Base-by-base conservation (phyloP, 2,113 vertebrate genomes). In the Alethe diademata region DNA sequence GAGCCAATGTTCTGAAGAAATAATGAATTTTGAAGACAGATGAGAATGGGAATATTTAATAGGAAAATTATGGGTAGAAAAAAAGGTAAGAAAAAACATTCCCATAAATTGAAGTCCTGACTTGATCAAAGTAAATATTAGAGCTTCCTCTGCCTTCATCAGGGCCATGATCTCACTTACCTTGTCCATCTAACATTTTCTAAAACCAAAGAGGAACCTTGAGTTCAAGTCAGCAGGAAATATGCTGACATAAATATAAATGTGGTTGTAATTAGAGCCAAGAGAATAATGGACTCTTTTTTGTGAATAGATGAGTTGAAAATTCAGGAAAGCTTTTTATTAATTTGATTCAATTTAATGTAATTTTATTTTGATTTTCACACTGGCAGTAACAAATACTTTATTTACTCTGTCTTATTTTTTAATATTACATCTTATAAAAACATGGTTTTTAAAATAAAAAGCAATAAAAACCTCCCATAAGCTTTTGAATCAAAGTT, bases 251-350 rank as follows among this genome's bases (percentile, higher is more conserved):
- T 48, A 94, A 87, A 88, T 70, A 62, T 29, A 54, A 94, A 81
- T 80, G 64, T 78, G 36, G 14, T 74, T 96, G 84, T 97, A 96
- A 96, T 91, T 71, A 87, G 3, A 91, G 12, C 9, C 25, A 81
- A 58, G 24, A 85, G 14, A 84, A 70, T 70, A 93, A 89, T 33
- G 23, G 13, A 43, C 3, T 2, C 19, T 23, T 23, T 64, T 66
- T 73, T 48, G 8, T 62, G 3, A 78, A 54, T 26, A 84, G 3
- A 31, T 84, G 19, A 84, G 7, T 23, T 40, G 10, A 90, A 89
- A 70, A 87, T 48, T 57, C 6, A 53, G 18, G 14, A 76, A 76
- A 67, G 5, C 1, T 57, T 64, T 8, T 72, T 57, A 64, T 36
- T 57, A 22, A 57, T 78, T 78, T 64, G 23, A 36, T 36, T 47